Base-by-base conservation (phyloP, 2,888 invertebrate genomes). In the Papilio elwesi region DNA sequence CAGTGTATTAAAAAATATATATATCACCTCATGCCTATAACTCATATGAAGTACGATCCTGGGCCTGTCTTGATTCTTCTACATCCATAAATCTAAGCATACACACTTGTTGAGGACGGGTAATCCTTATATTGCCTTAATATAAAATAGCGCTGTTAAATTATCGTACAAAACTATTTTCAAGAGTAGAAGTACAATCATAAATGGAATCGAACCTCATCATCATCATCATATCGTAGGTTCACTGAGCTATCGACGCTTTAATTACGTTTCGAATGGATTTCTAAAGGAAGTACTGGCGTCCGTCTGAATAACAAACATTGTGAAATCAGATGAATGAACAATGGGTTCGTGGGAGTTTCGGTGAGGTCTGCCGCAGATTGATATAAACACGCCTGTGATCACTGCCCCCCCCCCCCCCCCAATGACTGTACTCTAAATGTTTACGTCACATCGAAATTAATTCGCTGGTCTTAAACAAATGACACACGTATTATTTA, bases 341-440 rank as follows among this genome's bases (percentile, higher is more conserved):
- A 62, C 71, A 78, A 73, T 71, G 65, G 74, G 63, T 74, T 82
- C 81, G 87, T 88, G 81, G 87, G 89, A 80, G 86, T 84, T 70
- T 81, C 69, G 81, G 83, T 80, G 78, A 81, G 82, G 79, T 77
- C 79, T 82, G 82, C 83, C 82, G 81, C 78, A 77, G 83, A 82
- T 78, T 76, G 80, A 81, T 68, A 63, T 84, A 85, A 85, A 83
- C 76, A 82, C 83, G 83, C 15, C 43, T 43, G 59, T 62, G 59
- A 43, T 62, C 59, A 43, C 59, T 43, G 43, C 92, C 92, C 88
- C 92, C 92, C 85, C 59, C 15, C 15, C 92, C 92, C 88, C 92
- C 92, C 85, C 89, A 77, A 77, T 91, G 91, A 90, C 92, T 86
- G 91, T 90, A 85, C 66, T 69, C 75, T 76, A 81, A 78, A 78